Base-by-base conservation (phyloP, 2,797 vertebrate species). In the Scomberomorus guttatus region DNA sequence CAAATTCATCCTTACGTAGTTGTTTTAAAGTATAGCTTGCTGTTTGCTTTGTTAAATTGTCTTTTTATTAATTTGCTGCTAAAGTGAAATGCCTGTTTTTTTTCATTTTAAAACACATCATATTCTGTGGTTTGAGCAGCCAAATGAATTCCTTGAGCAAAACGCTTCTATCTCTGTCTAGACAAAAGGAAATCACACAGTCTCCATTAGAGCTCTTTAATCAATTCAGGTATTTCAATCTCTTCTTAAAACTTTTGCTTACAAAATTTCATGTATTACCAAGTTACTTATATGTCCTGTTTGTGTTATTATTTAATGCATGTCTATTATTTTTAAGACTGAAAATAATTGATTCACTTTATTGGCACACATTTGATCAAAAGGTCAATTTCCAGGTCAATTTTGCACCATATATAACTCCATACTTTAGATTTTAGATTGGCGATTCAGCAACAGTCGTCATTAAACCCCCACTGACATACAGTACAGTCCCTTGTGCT, bases 381-480 rank as follows among this genome's bases (percentile, higher is more conserved):
- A 82, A 60, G 51, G 20, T 62, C 6, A 20, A 27, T 60, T 73
- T 51, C 54, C 1, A 56, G 39, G 63, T 67, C 29, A 60, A 13
- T 13, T 54, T 57, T n/a, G 24, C 71, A 55, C 2, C 46, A 58
- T 2, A 24, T 29, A 71, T 29, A 25, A 69, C 18, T 61, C 22
- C 29, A n/a, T 42, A 27, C 13, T 18, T 18, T 20, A 50, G 7
- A 50, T 50, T 8, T 20, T n/a, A 50, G 1, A 48, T 51, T 59
- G 27, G 9, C 8, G 24, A 54, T 70, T 70, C 44, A 50, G 42
- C 10, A 24, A 25, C 56, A 29, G 20, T 22, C 13, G 2, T 73
- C 22, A 57, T 62, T 64, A 75, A 72, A 68, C 34, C 24, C 11
- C 78, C 52, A 42, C 46, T 69, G 59, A 73, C 66, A 46, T 60